A percentile compares a stretch with the other conserved stretches of the same genome.
These are phyloP conservation scores for Tupaia tana DNA, from an alignment of 2,113 vertebrate species.

Conservation along the genomic window DNA sequence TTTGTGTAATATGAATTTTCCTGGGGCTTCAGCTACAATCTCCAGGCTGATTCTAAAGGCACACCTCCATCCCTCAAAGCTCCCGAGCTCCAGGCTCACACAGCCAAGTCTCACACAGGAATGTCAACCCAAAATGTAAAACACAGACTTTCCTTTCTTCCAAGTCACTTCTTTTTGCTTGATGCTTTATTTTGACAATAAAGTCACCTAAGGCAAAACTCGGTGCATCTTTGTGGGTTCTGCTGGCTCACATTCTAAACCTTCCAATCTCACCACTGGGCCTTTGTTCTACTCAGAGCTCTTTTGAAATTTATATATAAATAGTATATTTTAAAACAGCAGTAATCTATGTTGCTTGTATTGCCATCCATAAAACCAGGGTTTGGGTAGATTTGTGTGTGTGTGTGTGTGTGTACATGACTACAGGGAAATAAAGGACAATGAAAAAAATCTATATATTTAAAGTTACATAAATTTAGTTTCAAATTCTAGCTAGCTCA, in stretches of 20 bases:
- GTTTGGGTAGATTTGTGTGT: not conserved
- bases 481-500: conserved; percentile 2
- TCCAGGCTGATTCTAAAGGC: not conserved
- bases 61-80: too few relatives aligned
- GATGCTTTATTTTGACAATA: not conserved
- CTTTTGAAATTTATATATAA: not conserved
- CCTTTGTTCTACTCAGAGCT: not conserved
- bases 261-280: not conserved
- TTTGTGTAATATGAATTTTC: not conserved
- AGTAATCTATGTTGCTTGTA: not conserved
- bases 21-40: not conserved
- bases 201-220: not conserved
- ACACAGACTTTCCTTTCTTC: not conserved
- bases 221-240: not conserved
- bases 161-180: not conserved
- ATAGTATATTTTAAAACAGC: not conserved
- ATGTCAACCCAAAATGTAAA: not conserved
- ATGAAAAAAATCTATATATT: not conserved
- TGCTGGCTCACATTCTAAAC: not conserved
- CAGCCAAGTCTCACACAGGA: not conserved
- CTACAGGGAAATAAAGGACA: not conserved
- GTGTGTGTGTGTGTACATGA: too few relatives aligned
- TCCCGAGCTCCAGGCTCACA: too few relatives aligned
- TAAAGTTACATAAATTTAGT: not conserved
- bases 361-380: not conserved